A percentile compares a stretch with the other conserved stretches of the same genome.
phyloP scores from a whole-genome alignment of 2,113 vertebrate species.

The Tragelaphus strepsiceros region DNA sequence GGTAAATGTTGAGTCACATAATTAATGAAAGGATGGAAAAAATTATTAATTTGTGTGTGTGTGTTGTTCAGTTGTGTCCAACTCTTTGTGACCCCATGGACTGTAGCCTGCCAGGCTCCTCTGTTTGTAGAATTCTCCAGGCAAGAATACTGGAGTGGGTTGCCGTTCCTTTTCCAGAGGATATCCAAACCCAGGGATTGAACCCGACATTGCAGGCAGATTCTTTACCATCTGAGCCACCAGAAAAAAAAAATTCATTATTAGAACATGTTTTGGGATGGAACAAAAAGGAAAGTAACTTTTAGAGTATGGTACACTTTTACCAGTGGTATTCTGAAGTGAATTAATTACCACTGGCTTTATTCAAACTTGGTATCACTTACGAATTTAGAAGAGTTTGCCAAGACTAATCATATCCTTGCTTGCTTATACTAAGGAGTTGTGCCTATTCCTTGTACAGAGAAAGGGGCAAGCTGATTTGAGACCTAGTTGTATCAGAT shows the following conservation, averaged over 20 bases:
- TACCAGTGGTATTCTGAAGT: background rate
- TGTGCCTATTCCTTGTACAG: background rate
- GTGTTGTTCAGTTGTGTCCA: background rate
- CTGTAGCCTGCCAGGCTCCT: background rate
- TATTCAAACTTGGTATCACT: background rate
- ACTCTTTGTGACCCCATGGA: background rate
- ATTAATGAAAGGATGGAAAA: background rate
- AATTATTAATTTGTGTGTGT: background rate
- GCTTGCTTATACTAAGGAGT: background rate
- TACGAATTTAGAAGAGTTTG: background rate
- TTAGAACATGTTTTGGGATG: background rate
- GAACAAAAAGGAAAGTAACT: background rate
- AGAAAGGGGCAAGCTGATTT: background rate
- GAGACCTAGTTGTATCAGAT: background rate
- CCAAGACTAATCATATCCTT: background rate
- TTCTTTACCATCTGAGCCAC: background rate
- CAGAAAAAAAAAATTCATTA: background rate
- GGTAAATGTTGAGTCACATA: background rate
- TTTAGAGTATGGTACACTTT: background rate
- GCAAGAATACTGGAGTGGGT: background rate
- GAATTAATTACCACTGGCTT: background rate
- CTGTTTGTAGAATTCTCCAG: background rate
- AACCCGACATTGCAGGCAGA: background rate
- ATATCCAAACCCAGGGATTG: background rate
- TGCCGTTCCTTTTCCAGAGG: background rate